Base-by-base conservation (phyloP, 2,113 vertebrate genomes). In the Callopanchax toddi region DNA sequence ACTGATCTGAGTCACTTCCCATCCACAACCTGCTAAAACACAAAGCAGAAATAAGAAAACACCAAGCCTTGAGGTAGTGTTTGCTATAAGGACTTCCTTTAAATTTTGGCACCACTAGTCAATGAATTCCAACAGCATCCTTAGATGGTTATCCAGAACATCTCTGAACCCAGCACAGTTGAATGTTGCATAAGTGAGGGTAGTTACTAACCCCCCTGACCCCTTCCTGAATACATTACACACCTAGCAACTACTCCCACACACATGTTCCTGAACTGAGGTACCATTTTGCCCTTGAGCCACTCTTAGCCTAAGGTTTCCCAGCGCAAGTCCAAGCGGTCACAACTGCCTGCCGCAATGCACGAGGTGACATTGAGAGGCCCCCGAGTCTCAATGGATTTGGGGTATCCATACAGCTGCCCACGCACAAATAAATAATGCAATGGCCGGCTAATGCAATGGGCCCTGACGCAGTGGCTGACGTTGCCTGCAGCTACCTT, bases 401-500 rank as follows among this genome's bases (percentile, higher is more conserved):
- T 63, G 79, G 87, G 86, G 89, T 91, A 91, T 90, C 83, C 73
- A 86, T 90, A 84, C 88, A 63, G 83, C 75, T 85, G 80, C 83
- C 86, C 82, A 71, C 53, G 45, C 83, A 76, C 88, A 91, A 91
- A 92, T 93, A 93, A 93, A 93, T 93, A 93, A 93, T 93, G 90
- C 91, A 93, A 89, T 87, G 89, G 87, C 87, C 88, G 69, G 89
- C 89, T 90, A 92, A 91, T 91, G 92, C 89, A 91, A 85, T 88
- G 86, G 89, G 86, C 83, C 89, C 90, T 87, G 81, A 90, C 74
- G 81, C 88, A 75, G 84, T 86, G 86, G 81, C 83, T 91, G 91
- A 87, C 76, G 89, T 91, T 88, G 91, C 91, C 91, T 88, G 89
- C 88, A 93, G 91, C 91, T 88, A 91, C 90, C 91, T 93, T 91